Evolutionary conservation across 23 tunicate species (phyloP), one percentile per base, ranked within the genome.

Genomic region (Diplosoma virens): DNA sequence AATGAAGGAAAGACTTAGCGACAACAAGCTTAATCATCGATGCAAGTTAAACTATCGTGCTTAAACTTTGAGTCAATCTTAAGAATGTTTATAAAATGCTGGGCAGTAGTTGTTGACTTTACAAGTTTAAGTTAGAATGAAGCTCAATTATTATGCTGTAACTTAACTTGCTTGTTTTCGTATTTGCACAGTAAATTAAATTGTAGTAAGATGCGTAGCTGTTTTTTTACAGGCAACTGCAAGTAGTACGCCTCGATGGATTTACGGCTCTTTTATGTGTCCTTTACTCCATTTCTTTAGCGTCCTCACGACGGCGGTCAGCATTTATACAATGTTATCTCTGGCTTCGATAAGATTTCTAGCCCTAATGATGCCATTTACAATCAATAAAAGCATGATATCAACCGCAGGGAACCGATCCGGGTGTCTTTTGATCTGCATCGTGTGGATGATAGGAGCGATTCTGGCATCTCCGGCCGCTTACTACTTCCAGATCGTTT

Each of bases 341-440:
- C 61, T 84, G 21, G 90, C 83, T 1, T 67, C 79, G 78, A 84
- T 84, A 77, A 60, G 90, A 9, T 84, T 84, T 68, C 77, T 84
- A 83, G 90, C 90, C 0, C 50, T 84, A 47, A 82, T 77, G 63
- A 66, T 66, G 63, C 90, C 90, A 11, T 84, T 84, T 32, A 71
- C 73, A 33, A 60, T 84, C 34, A 83, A 82, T 18, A 48, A 77
- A 55, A 84, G 90, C 72, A 30, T 83, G 5, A 66, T 84, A 26
- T 67, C 90, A 1, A 84, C 90, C 3, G 11, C 52, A 45, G 52
- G 14, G 16, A 54, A 83, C 23, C 77, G 28, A 47, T 71, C 75
- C 26, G 83, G 90, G 59, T 58, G 31, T 26, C 29, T 78, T 28
- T 58, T 78, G 11, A 48, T 84, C 1, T 24, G 37, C 9, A 59